phyloP scores from a whole-genome alignment of 2,888 invertebrate genomes.

The Meandrusa payeni region DNA sequence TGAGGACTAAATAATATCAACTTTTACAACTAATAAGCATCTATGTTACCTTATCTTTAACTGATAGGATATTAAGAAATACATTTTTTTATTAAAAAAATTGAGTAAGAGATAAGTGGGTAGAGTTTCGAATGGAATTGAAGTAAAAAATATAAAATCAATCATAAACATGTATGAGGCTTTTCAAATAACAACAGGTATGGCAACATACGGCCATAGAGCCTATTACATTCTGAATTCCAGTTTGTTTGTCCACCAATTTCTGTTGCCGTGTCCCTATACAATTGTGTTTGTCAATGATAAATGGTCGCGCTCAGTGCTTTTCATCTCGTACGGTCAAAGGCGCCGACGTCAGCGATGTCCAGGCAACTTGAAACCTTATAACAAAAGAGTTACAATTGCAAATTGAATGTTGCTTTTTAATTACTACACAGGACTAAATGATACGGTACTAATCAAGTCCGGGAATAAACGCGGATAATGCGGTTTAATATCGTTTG shows the following conservation, averaged over 20 bases:
- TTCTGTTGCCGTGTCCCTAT: slow-evolving; percentile 70
- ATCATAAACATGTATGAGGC: not conserved
- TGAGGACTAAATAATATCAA: no score
- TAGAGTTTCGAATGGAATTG: no score
- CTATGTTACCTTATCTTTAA: no score
- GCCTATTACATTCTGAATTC: slow-evolving; percentile 54
- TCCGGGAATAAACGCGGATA: slow-evolving; percentile 75
- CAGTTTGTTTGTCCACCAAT: slow-evolving; percentile 75
- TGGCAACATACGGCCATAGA: slow-evolving; percentile 26
- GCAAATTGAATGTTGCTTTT: slow-evolving; percentile 40
- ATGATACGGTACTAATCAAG: slow-evolving; percentile 80
- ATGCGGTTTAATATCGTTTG: slow-evolving; percentile 77
- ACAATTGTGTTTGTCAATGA: slow-evolving; percentile 81
- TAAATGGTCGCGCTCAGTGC: slow-evolving; percentile 76
- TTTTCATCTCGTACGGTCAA: slow-evolving; percentile 75
- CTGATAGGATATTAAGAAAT: no score
- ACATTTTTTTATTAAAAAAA: no score
- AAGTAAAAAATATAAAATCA: slow-evolving; percentile 4
- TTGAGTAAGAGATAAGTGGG: no score
- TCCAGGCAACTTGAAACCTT: slow-evolving; percentile 41
- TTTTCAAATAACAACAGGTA: slow-evolving; percentile 20
- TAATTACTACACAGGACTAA: slow-evolving; percentile 78
- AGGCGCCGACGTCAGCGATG: slow-evolving; percentile 55
- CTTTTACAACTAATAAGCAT: no score
- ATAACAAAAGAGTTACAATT: slow-evolving; percentile 33